phyloP scores from a whole-genome alignment of 2,113 vertebrate species.

The Bujurquina vittata region DNA sequence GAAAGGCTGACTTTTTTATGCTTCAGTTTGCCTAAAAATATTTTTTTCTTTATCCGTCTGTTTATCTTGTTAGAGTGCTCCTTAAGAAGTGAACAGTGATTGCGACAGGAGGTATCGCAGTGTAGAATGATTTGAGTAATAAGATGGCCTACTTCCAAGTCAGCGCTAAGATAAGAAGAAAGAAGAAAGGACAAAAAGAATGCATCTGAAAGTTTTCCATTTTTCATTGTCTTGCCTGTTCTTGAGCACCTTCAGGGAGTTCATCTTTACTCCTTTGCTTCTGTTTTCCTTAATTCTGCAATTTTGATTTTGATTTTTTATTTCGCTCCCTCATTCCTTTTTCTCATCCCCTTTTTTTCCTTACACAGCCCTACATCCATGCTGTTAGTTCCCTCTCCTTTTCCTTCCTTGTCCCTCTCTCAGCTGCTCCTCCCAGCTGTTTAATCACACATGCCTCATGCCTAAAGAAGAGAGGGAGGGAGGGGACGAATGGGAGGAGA shows the following conservation, averaged over 20 bases:
- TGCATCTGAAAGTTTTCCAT: background rate
- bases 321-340: background rate
- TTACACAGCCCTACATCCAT: background rate
- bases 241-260: background rate
- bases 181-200: background rate
- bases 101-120: background rate
- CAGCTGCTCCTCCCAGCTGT: slow-evolving; percentile 84
- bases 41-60: background rate
- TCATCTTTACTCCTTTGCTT: slow-evolving; percentile 23
- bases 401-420: slow-evolving; percentile 28
- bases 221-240: background rate
- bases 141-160: background rate
- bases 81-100: background rate
- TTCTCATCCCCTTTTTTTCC: background rate
- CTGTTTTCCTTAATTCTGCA: slow-evolving; percentile 31
- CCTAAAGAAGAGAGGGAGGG: slow-evolving; percentile 75
- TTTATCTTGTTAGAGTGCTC: background rate
- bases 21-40: background rate
- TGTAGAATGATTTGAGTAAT: background rate
- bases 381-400: background rate
- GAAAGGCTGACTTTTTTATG: background rate
- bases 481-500: slow-evolving; percentile 78
- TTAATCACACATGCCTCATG: slow-evolving; percentile 85
- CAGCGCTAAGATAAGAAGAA: background rate
- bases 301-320: slow-evolving; percentile 14